These are phyloP conservation scores for Drosophila falleni DNA, from an alignment of 2,888 invertebrate species.

Conservation along the genomic window DNA sequence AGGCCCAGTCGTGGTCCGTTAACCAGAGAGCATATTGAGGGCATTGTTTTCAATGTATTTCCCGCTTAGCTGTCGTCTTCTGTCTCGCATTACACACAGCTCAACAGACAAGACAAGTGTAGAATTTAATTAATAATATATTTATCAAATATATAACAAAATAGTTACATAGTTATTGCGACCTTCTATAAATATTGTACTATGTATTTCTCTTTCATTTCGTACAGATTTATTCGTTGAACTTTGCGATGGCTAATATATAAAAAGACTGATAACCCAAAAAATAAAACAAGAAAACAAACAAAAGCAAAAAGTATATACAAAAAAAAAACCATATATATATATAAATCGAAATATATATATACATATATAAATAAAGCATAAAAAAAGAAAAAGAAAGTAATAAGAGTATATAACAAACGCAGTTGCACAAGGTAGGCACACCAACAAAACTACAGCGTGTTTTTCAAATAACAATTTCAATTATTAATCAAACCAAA, in stretches of 20 bases:
- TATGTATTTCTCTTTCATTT: conserved; percentile 83
- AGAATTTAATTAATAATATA: conserved; percentile 9
- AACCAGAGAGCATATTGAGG: conserved; percentile 10
- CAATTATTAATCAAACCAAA: conserved; percentile 71
- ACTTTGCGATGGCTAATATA: conserved; percentile 85
- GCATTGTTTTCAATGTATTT: conserved; percentile 15
- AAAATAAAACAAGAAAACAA: conserved; percentile 58
- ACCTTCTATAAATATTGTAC: conserved; percentile 75
- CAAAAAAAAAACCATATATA: conserved; percentile 45
- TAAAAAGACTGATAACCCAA: conserved; percentile 84
- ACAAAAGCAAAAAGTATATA: conserved; percentile 50
- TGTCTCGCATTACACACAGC: conserved; percentile 21
- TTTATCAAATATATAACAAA: conserved; percentile 19
- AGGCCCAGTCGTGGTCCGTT: conserved; percentile 47
- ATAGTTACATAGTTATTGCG: conserved; percentile 65
- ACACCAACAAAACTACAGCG: conserved; percentile 80
- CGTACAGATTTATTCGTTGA: conserved; percentile 85
- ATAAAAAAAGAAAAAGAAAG: conserved; percentile 54
- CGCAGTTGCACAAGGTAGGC: conserved; percentile 85
- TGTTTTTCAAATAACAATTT: conserved; percentile 71
- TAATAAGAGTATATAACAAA: conserved; percentile 77
- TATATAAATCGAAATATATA: conserved; percentile 70
- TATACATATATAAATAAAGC: conserved; percentile 65
- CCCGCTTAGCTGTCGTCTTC: conserved; percentile 33
- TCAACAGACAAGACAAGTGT: conserved; percentile 21